Evolutionary conservation across 2,888 invertebrate species (phyloP), one percentile per base, ranked within the genome.

Genomic region (Troides oblongomaculatus): DNA sequence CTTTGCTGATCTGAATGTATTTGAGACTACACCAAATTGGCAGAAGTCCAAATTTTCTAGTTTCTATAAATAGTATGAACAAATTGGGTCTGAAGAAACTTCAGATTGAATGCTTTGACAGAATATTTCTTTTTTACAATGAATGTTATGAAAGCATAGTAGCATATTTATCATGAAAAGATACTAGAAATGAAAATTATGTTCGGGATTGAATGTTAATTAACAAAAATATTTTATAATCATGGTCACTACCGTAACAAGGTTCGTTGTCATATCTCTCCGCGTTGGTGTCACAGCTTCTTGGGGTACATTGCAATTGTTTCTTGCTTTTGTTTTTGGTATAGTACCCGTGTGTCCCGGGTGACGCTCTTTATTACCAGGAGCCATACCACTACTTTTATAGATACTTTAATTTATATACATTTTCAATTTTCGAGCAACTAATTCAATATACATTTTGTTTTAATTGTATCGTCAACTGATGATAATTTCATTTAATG

Each of bases 261-360:
- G 79, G 80, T 94, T 94, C 74, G 90, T 85, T 72, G 91, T 93
- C 82, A 94, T 90, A 79, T 94, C 94, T 81, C 94, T 86, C 78
- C 94, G 89, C 62, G 94, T 93, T 61, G 94, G 94, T 72, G 94
- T 94, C 76, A 94, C 94, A 77, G 94, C 93, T 85, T 94, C 94
- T 80, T 93, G 93, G 21, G 93, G 93, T 36, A 93, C 93, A 88
- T 93, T 92, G 86, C 94, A 94, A 83, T 94, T 94, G 81, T 94
- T 94, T 75, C 93, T 88, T 70, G 92, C 90, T 87, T 94, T 94
- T 67, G 93, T 92, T 89, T 95, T 95, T 75, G 95, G 95, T 78
- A 95, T 95, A 58, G 95, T 95, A 76, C 95, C 95, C 78, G 95
- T 95, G 79, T 92, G 91, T 79, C 87, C 84, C 78, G 92, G 85